Base-by-base conservation (phyloP, 1,140 invertebrate species). In the Drosophila busckii region DNA sequence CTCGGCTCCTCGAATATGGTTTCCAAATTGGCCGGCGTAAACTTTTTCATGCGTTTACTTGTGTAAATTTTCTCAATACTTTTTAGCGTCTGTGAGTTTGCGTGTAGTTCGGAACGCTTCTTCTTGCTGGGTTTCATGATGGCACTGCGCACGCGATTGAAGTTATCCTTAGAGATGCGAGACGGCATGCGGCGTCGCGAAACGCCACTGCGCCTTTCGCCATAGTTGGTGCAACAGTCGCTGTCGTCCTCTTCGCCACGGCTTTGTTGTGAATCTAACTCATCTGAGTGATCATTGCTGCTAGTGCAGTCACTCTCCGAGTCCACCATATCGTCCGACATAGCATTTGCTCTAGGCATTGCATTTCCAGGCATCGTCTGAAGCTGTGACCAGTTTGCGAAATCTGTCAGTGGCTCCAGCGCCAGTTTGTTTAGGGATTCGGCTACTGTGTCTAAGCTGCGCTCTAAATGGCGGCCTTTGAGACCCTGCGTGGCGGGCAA, bases 61-160 rank as follows among this genome's bases (percentile, higher is more conserved):
- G 69, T 66, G 37, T 86, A 86, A 6, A 86, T 52, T 44, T 85
- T 86, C 19, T 86, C 85, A 23, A 84, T 86, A 56, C 78, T 86
- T 2, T 52, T 70, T 0, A 86, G 41, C 4, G 76, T 86, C 32
- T 56, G 78, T 12, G 40, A 38, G 13, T 82, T 82, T 8, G 75
- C 70, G 8, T 26, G 55, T 0, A 82, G 53, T 13, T 82, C 75
- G 2, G 54, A 48, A 9, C 75, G 75, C 3, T 60, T 66, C 44
- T 75, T 82, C 16, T 68, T 84, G 8, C 25, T 35, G 3, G 84
- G 65, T 28, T 82, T 84, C 70, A 82, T 66, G 19, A 86, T 86
- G 20, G 46, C 42, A 10, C 84, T 80, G 44, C 84, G 38, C 1
- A 86, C 69, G 3, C 70, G 53, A 28, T 76, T 73, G 9, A 76